phyloP scores from a whole-genome alignment of 2,888 invertebrate genomes.

The Sympetrum striolatum region DNA sequence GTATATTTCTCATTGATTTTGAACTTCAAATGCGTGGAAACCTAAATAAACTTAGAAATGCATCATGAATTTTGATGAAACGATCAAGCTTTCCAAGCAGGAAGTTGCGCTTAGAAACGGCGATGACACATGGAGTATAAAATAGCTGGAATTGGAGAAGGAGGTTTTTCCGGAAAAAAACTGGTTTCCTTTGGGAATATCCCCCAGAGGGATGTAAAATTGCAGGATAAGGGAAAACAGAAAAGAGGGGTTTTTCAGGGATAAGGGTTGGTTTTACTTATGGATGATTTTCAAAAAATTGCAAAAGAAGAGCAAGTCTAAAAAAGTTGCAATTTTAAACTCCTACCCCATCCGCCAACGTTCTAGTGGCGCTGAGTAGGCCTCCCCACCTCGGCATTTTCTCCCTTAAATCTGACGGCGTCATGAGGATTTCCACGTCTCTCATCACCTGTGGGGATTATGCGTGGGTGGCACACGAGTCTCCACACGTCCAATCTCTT shows the following conservation, averaged over 20 bases:
- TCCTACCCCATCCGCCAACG: not conserved
- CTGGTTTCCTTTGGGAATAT: no score
- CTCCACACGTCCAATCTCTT: not conserved
- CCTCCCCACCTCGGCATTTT: not conserved
- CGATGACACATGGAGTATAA: no score
- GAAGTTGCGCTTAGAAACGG: no score
- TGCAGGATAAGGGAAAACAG: not conserved
- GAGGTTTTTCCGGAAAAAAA: no score
- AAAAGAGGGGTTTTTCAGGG: not conserved
- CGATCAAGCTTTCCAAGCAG: not conserved
- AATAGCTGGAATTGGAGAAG: no score
- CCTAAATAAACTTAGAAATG: no score
- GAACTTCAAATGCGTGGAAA: no score
- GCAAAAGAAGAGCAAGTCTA: not conserved
- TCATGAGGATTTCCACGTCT: constrained; percentile 16
- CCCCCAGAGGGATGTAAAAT: not conserved
- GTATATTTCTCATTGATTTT: no score
- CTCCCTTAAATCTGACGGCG: not conserved
- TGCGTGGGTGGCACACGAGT: not conserved
- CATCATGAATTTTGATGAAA: no score
- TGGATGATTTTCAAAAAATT: not conserved
- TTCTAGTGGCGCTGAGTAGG: not conserved
- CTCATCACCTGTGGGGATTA: constrained; percentile 36
- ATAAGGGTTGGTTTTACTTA: not conserved
- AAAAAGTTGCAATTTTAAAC: not conserved